Evolutionary conservation across 1,140 invertebrate species (phyloP).

Genomic region (Hetaerina americana): DNA sequence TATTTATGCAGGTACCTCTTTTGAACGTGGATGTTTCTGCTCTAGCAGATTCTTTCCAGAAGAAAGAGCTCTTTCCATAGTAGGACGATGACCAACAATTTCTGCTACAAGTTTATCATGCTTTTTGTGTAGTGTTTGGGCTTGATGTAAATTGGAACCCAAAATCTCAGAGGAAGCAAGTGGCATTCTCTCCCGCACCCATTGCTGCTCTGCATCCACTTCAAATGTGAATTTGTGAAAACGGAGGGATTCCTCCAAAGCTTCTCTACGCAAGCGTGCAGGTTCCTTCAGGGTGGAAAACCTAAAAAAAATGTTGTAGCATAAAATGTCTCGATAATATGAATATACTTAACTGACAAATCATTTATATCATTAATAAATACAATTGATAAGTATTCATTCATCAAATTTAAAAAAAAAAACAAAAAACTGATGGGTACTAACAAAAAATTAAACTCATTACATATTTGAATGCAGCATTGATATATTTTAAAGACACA

Average conservation of each 20-base stretch:
- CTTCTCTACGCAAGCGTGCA: constrained; percentile 49
- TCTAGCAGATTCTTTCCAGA: constrained; percentile 55
- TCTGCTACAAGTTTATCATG: constrained; percentile 84
- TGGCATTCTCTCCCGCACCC: constrained; percentile 83
- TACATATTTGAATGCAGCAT: too few relatives aligned
- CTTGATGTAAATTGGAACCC: constrained; percentile 77
- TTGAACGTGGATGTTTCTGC: constrained; percentile 59
- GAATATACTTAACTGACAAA: background rate
- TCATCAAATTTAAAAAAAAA: too few relatives aligned
- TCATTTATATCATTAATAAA: too few relatives aligned
- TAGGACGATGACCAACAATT: constrained; percentile 64
- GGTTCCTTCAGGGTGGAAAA: constrained; percentile 49
- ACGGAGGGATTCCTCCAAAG: constrained; percentile 72
- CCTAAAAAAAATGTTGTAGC: constrained; percentile 20
- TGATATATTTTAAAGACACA: too few relatives aligned
- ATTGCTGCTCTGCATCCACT: constrained; percentile 84
- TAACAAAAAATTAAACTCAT: too few relatives aligned
- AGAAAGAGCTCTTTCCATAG: constrained; percentile 67
- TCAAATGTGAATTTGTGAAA: constrained; percentile 93
- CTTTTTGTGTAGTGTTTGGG: constrained; percentile 84
- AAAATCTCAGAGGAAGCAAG: constrained; percentile 60
- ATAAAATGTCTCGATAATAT: constrained; percentile 2
- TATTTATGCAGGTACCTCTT: too few relatives aligned
- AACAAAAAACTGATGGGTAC: too few relatives aligned
- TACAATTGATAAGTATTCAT: too few relatives aligned